Base-by-base conservation (phyloP, 1,140 invertebrate species). In the Micrasema longulum region DNA sequence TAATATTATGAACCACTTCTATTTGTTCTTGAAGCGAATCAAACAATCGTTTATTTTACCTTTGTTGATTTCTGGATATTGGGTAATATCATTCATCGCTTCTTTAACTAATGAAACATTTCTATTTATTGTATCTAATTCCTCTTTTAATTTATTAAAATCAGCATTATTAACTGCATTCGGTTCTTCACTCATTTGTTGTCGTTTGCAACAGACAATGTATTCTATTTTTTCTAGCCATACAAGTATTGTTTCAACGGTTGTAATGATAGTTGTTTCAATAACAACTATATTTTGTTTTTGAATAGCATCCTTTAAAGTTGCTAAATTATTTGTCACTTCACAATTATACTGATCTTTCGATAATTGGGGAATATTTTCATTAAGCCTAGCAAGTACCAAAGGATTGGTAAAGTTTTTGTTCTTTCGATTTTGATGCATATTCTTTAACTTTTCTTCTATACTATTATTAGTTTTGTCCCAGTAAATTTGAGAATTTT, bases 151-250 rank as follows among this genome's bases (percentile, higher is more conserved):
- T 47, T 84, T 79, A 45, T 80, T 74, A 35, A 87, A 83, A 22
- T 82, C 80, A 65, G 79, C 72, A 1, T 83, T 50, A 22, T 71
- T 73, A 75, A 88, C 83, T 70, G 85, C 80, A 2, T 84, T 85
- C 18, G 87, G 85, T 31, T 85, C 85, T 35, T 87, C 82, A 63
- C 83, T 83, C 6, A 85, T 84, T 77, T 88, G 84, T 76, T 90
- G 88, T 48, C 85, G 84, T 41, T 88, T 87, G 7, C 88, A 75
- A 69, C 91, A 90, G 7, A 94, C 90, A 77, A 89, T 88, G 73
- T 93, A 93, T 80, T 94, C 92, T 72, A 95, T 92, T 20, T 89
- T 93, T 83, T 95, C 92, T 38, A 95, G 78, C 92, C 92, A 94
- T 18, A 88, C 90, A 0, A 91, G 92, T 5, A 95, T 91, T 0